Conservation (phyloP, 2,113 vertebrate species). For the Malurus alboscapulatus region DNA sequence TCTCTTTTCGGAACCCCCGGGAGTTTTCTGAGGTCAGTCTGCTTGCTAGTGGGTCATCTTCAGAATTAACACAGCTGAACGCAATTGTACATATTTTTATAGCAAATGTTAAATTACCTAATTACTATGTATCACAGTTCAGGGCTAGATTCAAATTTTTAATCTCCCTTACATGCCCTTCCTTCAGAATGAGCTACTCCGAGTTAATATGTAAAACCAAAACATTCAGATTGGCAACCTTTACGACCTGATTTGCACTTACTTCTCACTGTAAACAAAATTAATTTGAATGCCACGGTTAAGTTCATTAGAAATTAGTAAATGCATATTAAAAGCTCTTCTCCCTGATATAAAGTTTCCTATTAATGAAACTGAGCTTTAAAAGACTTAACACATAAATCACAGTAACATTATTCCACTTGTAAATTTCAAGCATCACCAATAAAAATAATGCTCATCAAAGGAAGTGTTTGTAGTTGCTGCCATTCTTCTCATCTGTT, state of each 20-base stretch:
- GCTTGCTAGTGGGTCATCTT: background rate
- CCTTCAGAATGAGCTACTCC: background rate
- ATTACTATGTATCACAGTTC: background rate
- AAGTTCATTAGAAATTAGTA: background rate
- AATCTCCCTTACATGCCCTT: background rate
- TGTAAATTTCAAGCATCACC: background rate
- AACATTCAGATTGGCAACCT: background rate
- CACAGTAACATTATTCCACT: background rate
- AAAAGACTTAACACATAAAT: background rate
- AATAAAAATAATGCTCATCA: background rate
- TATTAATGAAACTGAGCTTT: background rate
- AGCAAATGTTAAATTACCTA: conserved; percentile 26
- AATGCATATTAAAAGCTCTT: background rate
- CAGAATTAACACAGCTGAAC: background rate
- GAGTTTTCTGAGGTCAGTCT: background rate
- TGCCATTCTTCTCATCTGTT: background rate
- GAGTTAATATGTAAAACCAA: background rate
- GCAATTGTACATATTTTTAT: background rate
- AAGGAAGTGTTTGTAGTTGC: background rate
- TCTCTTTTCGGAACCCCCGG: background rate
- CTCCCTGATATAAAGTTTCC: background rate
- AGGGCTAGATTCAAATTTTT: background rate
- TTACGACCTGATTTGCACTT: background rate
- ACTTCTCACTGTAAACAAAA: background rate
- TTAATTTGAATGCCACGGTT: background rate